Evolutionary conservation across 2,888 invertebrate species (phyloP).

Genomic region (Agrenia bidenticulata): DNA sequence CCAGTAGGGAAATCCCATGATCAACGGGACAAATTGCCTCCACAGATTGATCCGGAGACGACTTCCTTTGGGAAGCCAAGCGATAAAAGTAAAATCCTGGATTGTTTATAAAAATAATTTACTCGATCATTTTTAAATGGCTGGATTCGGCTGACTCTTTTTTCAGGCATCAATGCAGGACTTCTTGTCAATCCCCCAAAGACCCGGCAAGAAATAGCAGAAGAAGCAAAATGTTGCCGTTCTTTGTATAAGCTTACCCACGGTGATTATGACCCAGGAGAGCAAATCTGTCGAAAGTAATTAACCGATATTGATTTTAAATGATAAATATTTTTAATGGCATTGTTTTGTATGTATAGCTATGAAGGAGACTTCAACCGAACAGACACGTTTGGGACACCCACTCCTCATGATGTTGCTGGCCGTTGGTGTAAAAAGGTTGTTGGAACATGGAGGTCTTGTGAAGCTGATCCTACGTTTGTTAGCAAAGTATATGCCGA

Average conservation of each 20-base stretch:
- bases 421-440: constrained; percentile 44
- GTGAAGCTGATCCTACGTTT: constrained; percentile 39
- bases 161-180: constrained; percentile 35
- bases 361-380: constrained; percentile 37
- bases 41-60: constrained; percentile 56
- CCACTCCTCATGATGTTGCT: constrained; percentile 46
- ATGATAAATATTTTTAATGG: neutral
- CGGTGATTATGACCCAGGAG: constrained; percentile 59
- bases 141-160: no score
- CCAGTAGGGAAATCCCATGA: constrained; percentile 58
- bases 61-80: constrained; percentile 57
- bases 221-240: constrained; percentile 57
- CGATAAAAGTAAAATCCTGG: constrained; percentile 26
- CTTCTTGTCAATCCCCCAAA: constrained; percentile 57
- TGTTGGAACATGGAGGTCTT: constrained; percentile 44
- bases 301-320: constrained; percentile 18
- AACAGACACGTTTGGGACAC: constrained; percentile 44
- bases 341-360: constrained; percentile 13
- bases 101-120: constrained; percentile 3
- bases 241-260: constrained; percentile 60
- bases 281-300: constrained; percentile 57
- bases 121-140: constrained; percentile 1
- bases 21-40: constrained; percentile 58
- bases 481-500: constrained; percentile 49
- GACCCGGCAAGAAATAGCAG: constrained; percentile 55